These are phyloP conservation scores for Stegostoma tigrinum DNA, from an alignment of 2,113 vertebrate species.

Conservation along the genomic window DNA sequence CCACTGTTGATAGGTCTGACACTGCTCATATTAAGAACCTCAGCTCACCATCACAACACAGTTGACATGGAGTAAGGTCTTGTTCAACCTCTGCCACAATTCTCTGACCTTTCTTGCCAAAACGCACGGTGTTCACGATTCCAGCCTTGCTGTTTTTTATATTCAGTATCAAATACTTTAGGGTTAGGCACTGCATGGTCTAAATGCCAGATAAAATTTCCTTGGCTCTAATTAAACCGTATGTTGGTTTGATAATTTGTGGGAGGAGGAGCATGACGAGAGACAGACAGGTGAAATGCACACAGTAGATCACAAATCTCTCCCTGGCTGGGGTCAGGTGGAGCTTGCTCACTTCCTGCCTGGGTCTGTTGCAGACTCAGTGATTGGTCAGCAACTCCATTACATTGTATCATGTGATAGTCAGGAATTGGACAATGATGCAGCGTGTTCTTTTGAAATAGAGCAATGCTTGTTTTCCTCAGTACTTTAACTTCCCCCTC, in stretches of 20 bases:
- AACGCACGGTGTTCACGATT: too few species aligned
- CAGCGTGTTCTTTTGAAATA: background rate
- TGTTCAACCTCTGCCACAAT: too few species aligned
- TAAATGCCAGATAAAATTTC: background rate
- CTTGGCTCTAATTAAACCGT: background rate
- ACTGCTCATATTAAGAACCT: too few species aligned
- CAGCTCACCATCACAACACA: too few species aligned
- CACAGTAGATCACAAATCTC: background rate
- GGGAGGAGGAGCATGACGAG: background rate
- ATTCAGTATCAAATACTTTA: background rate
- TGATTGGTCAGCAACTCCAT: background rate
- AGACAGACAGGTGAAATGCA: background rate
- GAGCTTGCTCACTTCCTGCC: background rate
- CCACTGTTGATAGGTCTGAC: too few species aligned
- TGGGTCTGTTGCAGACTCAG: background rate
- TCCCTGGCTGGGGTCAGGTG: background rate
- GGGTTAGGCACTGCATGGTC: background rate
- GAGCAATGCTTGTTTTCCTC: background rate
- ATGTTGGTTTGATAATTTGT: background rate
- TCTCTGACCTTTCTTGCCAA: too few species aligned
- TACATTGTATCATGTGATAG: background rate
- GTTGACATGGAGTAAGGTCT: too few species aligned
- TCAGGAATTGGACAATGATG: background rate
- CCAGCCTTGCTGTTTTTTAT: background rate
- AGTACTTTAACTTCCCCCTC: background rate